A percentile compares a stretch with the other conserved stretches of the same genome.
Evolutionary conservation across 1,140 invertebrate species (phyloP).

Genomic region (Octopus sinensis): DNA sequence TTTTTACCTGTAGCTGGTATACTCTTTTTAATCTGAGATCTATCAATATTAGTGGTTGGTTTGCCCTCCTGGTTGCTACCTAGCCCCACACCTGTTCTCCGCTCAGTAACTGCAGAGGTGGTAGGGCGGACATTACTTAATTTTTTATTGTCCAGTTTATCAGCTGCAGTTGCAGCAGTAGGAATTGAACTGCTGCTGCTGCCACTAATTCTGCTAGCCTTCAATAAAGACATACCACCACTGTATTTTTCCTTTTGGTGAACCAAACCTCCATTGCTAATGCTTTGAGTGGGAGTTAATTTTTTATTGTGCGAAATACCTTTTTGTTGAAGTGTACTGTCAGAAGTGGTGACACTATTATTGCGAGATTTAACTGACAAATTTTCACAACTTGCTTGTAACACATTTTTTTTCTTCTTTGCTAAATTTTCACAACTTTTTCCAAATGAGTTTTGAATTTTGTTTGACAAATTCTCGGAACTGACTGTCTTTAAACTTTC

Average conservation of each 20-base stretch:
- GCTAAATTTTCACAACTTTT: neutral
- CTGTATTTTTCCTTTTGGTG: neutral
- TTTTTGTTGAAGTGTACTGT: neutral
- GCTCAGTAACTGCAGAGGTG: neutral
- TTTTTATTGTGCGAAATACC: neutral
- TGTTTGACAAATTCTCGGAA: neutral
- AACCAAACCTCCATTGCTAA: neutral
- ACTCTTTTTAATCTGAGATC: neutral
- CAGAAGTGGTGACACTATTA: neutral
- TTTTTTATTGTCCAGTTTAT: neutral
- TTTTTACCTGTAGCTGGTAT: neutral
- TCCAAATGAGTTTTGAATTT: neutral
- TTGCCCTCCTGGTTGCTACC: neutral
- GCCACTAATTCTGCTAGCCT: neutral
- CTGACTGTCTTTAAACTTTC: neutral
- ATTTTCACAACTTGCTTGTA: constrained; percentile 7
- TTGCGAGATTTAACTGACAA: neutral
- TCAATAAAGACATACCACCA: neutral
- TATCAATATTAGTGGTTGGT: neutral
- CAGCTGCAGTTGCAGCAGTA: neutral
- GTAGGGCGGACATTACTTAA: neutral
- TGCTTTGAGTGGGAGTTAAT: neutral
- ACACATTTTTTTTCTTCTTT: neutral
- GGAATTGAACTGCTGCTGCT: neutral
- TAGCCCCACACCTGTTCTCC: neutral